Evolutionary conservation across 2,113 vertebrate species (phyloP).

Genomic region (Ciconia maguari): DNA sequence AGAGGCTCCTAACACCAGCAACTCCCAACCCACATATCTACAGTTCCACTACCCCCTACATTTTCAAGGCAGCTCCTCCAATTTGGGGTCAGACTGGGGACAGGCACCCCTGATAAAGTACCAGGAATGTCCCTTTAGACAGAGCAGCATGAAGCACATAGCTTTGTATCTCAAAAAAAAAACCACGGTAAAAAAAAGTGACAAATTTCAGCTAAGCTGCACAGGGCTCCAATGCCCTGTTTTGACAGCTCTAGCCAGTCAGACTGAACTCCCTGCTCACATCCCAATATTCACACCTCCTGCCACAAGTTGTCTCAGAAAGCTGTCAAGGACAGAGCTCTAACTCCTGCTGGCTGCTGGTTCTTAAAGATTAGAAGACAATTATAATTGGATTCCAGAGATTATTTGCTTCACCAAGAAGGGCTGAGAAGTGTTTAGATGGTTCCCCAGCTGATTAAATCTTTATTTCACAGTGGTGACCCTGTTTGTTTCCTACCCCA

Average conservation of each 20-base stretch:
- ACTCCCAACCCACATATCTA: not conserved
- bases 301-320: conserved; percentile 41
- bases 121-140: not conserved
- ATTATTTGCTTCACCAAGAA: conserved; percentile 23
- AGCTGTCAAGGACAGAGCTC: conserved; percentile 41
- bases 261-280: not conserved
- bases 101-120: not conserved
- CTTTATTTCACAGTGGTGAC: conserved; percentile 31
- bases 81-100: not conserved
- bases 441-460: conserved; percentile 12
- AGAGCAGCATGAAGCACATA: not conserved
- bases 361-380: conserved; percentile 54
- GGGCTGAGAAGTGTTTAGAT: conserved; percentile 35
- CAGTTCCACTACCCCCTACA: not conserved
- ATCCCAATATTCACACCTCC: not conserved
- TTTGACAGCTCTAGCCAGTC: conserved; percentile 8
- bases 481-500: not conserved
- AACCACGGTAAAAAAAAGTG: not conserved
- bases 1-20: conserved; percentile 19
- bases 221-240: not conserved
- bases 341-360: conserved; percentile 18
- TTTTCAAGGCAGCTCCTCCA: not conserved
- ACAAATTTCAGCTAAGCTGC: not conserved
- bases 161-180: not conserved
- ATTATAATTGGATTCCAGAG: conserved; percentile 64